Percentiles rank a stretch among this genome's conserved stretches.
These are phyloP conservation scores for Cryptotis parvus DNA, from an alignment of 2,113 vertebrate species.

Conservation along the genomic window DNA sequence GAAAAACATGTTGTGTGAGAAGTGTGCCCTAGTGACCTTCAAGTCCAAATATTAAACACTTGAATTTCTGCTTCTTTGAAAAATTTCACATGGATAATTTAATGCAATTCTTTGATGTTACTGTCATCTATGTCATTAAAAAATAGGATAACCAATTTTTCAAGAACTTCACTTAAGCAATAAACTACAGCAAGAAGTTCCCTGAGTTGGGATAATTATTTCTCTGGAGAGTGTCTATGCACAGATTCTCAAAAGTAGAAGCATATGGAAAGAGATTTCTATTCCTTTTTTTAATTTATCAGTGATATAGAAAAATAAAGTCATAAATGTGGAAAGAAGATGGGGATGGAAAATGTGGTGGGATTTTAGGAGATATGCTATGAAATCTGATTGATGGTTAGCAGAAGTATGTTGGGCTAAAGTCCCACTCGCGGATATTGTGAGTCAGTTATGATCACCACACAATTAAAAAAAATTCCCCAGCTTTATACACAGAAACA, in stretches of 20 bases:
- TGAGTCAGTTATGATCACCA: neutral
- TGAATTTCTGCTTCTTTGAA: constrained; percentile 2
- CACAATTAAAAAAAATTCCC: neutral
- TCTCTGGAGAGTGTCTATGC: neutral
- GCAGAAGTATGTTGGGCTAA: neutral
- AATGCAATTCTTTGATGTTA: neutral
- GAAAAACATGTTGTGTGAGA: neutral
- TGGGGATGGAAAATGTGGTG: neutral
- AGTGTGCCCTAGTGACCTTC: neutral
- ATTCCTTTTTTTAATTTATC: neutral
- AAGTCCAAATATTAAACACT: neutral
- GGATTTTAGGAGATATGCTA: neutral
- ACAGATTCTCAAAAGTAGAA: neutral
- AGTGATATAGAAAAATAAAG: neutral
- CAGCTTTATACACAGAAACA: neutral
- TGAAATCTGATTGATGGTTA: neutral
- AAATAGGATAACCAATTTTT: neutral
- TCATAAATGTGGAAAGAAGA: neutral
- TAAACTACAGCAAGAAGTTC: neutral
- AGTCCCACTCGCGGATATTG: neutral
- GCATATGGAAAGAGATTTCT: neutral
- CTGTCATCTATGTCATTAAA: neutral
- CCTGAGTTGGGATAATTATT: neutral
- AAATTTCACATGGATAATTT: neutral
- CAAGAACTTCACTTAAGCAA: neutral